phyloP scores from a whole-genome alignment of 2,113 vertebrate genomes.

The Plecotus auritus region DNA sequence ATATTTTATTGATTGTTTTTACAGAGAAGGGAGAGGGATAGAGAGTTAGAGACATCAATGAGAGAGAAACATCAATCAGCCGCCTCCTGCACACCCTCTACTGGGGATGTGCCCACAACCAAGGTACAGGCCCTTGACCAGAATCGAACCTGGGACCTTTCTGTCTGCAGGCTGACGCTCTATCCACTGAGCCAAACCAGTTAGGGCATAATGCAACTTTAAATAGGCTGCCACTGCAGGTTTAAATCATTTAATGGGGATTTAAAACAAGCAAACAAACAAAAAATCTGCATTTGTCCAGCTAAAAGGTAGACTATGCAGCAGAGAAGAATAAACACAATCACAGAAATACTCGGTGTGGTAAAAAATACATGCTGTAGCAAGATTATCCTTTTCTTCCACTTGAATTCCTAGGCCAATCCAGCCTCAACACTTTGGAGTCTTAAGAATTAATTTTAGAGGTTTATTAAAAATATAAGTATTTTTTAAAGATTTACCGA shows the following conservation, averaged over 20 bases:
- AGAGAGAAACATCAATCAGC: too few species aligned
- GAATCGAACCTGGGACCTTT: too few species aligned
- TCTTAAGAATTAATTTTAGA: constrained; percentile 10
- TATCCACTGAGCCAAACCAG: too few species aligned
- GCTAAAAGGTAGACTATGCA: neutral
- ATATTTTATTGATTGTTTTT: too few species aligned
- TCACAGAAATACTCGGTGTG: neutral
- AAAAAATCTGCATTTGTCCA: neutral
- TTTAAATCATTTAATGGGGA: neutral
- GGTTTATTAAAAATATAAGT: constrained; percentile 53
- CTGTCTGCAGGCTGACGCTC: too few species aligned
- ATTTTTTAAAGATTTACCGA: constrained; percentile 52
- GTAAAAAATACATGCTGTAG: neutral
- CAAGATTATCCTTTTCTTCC: constrained; percentile 47
- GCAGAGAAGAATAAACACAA: neutral
- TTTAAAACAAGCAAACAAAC: neutral
- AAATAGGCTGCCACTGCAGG: neutral
- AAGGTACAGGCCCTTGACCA: too few species aligned
- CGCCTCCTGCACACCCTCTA: too few species aligned
- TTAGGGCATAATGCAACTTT: neutral
- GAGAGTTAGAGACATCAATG: too few species aligned
- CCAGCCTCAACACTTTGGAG: neutral
- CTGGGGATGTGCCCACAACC: too few species aligned
- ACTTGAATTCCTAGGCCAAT: constrained; percentile 40
- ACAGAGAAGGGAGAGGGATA: too few species aligned